phyloP scores from a whole-genome alignment of 2,797 vertebrate genomes.

The Coilia nasus region DNA sequence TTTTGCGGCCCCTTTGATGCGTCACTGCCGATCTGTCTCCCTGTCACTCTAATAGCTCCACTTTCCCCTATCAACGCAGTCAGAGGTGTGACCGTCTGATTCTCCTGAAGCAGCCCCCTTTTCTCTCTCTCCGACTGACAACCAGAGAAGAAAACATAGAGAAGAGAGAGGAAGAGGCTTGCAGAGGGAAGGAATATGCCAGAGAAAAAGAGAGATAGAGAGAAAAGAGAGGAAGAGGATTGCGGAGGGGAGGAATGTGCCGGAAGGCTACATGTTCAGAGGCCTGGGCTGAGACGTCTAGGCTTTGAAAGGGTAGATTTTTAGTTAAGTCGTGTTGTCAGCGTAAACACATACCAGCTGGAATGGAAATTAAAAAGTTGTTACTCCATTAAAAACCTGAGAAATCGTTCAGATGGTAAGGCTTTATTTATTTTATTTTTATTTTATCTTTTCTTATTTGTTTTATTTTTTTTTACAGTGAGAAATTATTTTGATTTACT shows the following conservation, averaged over 20 bases:
- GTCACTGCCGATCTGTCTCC: conserved; percentile 81
- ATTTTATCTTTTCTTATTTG: background rate
- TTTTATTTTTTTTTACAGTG: background rate
- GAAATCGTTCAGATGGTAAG: background rate
- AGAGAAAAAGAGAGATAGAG: conserved; percentile 37
- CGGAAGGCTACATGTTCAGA: background rate
- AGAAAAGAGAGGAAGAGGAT: background rate
- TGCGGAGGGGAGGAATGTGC: conserved; percentile 26
- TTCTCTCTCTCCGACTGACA: conserved; percentile 45
- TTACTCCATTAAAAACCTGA: conserved; percentile 11
- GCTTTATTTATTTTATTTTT: background rate
- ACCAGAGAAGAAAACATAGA: conserved; percentile 38
- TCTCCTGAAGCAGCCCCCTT: conserved; percentile 58
- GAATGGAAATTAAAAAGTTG: conserved; percentile 3
- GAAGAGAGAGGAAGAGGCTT: conserved; percentile 10
- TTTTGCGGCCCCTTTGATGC: conserved; percentile 80
- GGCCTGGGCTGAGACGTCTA: conserved; percentile 29
- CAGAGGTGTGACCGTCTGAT: conserved; percentile 64
- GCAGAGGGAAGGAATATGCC: conserved; percentile 31
- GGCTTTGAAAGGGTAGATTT: background rate
- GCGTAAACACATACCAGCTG: background rate
- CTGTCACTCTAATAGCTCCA: conserved; percentile 76
- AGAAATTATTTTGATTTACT: background rate
- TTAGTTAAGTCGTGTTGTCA: background rate
- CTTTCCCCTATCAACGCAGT: conserved; percentile 59